Base-by-base conservation (phyloP, 2,797 vertebrate species). In the Adrianichthys oophorus region DNA sequence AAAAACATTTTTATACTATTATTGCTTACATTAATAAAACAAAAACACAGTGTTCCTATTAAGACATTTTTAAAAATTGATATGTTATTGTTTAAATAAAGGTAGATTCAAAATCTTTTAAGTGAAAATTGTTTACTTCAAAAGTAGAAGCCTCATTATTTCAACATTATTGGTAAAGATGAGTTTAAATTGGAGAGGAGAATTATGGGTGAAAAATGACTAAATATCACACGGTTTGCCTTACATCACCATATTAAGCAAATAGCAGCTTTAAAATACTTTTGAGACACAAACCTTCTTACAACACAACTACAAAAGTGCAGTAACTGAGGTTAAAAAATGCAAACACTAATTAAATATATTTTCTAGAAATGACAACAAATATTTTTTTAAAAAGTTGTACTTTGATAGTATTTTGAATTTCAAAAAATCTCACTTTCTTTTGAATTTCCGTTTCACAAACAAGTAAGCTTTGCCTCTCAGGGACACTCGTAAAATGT, bases 251-350 rank as follows among this genome's bases (percentile, higher is more conserved):
- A 87, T 88, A 92, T 86, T 87, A 80, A 89, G 84, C 10, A 37
- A 84, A 88, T 92, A 97, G 95, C 95, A 96, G 94, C 94, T 88
- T 90, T 87, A 87, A 85, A 84, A 89, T 62, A 76, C 80, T 80
- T 88, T 86, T 62, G 78, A 84, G 84, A 86, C 70, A 84, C 83
- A 84, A 72, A 79, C 72, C 78, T 88, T 83, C 82, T 89, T 89
- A 87, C 84, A 87, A 83, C 85, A 82, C 85, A 87, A 86, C 83
- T 90, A 92, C 88, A 90, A 37, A 94, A 95, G 93, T 95, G 94
- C 92, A 93, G 92, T 92, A 92, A 94, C 91, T 85, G 92, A 96
- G 93, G 92, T 94, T 91, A 93, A 91, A 32, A 90, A 89, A 91
- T 91, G 92, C 85, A 88, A 93, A 93, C 92, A 94, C 92, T 91